Base-by-base conservation (phyloP, 1,140 invertebrate genomes). In the Conus betulinus region DNA sequence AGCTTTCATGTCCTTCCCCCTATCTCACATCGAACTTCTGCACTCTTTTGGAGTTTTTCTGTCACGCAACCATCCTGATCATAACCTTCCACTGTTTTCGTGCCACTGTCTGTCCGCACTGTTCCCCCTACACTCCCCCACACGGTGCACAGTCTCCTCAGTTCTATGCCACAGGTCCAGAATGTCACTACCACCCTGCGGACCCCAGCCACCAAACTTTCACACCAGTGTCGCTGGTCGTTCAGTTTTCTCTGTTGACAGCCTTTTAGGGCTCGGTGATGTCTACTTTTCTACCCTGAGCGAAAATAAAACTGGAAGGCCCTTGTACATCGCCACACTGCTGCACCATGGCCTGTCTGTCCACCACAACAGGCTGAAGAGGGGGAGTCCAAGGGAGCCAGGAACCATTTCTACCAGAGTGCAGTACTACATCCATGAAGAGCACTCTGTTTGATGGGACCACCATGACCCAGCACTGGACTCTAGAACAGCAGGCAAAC, bases 401-500 rank as follows among this genome's bases (percentile, higher is more conserved):
- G 82, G 27, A 5, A 20, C 25, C 11, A 51, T 23, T 5, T 84
- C 82, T 3, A 84, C 57, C 15, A 53, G 82, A 25, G 82, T 63
- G 52, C 53, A 15, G 78, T 39, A n/a, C 82, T 84, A 7, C 82
- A 10, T 84, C 82, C 82, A 57, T 53, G 17, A 25, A 55, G 23
- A 27, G n/a, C 6, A 84, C 25, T 1, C 82, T 39, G n/a, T 25
- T 53, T n/a, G 53, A 53, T 27, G 55, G 63, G n/a, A 60, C 53
- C 39, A 17, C 78, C 53, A 11, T 85, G 83, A 53, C 88, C 85
- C 85, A 87, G 51, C 52, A 78, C 57, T 25, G 71, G 17, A 92
- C 27, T 93, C 91, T 23, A 94, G 78, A 76, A 91, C 90, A 8
- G 90, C 88, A 63, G 90, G 87, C 71, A 94, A 89, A 25, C 88